phyloP scores from a whole-genome alignment of 2,797 vertebrate genomes.

The Pitangus sulphuratus region DNA sequence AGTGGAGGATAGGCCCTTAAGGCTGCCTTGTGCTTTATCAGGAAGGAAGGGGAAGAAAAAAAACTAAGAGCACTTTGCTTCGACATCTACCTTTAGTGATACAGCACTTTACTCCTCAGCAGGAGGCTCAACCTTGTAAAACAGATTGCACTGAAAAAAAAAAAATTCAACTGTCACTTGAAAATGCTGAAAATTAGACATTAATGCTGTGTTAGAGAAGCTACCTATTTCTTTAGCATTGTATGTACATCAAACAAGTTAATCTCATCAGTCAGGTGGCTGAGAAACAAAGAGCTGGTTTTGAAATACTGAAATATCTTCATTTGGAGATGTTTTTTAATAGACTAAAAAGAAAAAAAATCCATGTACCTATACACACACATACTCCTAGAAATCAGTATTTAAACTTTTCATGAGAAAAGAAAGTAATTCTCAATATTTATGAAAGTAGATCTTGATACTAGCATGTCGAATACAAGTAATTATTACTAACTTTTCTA shows the following conservation, averaged over 20 bases:
- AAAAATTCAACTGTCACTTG: not conserved
- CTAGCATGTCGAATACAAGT: not conserved
- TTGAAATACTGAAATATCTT: not conserved
- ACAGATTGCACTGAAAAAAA: not conserved
- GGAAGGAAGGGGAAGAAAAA: not conserved
- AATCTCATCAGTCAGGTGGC: not conserved
- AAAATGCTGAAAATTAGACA: constrained; percentile 14
- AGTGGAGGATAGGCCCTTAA: constrained; percentile 24
- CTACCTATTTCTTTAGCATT: not conserved
- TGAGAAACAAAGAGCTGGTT: not conserved
- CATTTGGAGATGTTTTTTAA: not conserved
- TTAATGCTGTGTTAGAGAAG: not conserved
- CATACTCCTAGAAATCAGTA: not conserved
- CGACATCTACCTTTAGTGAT: not conserved
- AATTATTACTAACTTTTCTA: not conserved
- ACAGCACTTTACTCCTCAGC: constrained; percentile 8
- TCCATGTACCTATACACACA: not conserved
- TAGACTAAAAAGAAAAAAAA: not conserved
- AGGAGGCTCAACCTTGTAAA: constrained; percentile 2
- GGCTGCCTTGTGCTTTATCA: constrained; percentile 8
- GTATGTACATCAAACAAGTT: not conserved
- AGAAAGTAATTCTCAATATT: not conserved
- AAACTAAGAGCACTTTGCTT: not conserved
- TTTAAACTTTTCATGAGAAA: not conserved
- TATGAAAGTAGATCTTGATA: not conserved